Base-by-base conservation (phyloP, 1,140 invertebrate genomes). In the Drosophila persimilis region DNA sequence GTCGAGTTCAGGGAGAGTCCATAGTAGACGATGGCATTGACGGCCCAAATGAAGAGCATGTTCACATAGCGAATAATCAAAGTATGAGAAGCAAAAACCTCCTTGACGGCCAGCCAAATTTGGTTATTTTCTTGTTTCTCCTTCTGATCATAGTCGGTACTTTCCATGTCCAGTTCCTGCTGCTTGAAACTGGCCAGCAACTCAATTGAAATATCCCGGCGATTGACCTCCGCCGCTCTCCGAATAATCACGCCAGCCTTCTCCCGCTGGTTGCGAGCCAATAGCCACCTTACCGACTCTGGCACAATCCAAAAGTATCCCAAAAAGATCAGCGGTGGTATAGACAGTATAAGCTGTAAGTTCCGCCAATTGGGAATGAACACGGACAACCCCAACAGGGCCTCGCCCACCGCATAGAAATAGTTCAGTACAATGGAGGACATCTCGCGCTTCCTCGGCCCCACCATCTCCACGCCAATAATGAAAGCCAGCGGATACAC, bases 21-120 rank as follows among this genome's bases (percentile, higher is more conserved):
- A 78, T 96, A 96, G 75, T 94, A 96, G 2, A 96, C 93, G 58
- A 95, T 94, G 5, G 94, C 93, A 90, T 95, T 95, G 3, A 95
- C 93, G 15, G 93, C 93, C 95, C 92, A 95, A 58, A 92, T 93
- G 77, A 93, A 92, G 26, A 93, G 92, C 46, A 94, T 84, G 6
- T 93, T 89, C 1, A 80, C 44, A 67, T 93, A 92, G 50, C 93
- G 88, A 9, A 89, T 50, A 1, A 93, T 13, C 13, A 94, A 73
- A 13, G 78, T 84, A 58, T 69, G 92, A 0, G 94, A 92, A 45
- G 92, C 91, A 13, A 93, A 83, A 20, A 93, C 91, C 48, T 91
- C 80, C 50, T 91, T 91, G 5, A 93, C 70, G 1, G 92, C 80
- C 35, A 70, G 26, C 80, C 90, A 83, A 24, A 92, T 92, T 47